A percentile compares a stretch with the other conserved stretches of the same genome.
These are phyloP conservation scores for Pseudochaenichthys georgianus DNA, from an alignment of 2,797 vertebrate species.

Conservation along the genomic window DNA sequence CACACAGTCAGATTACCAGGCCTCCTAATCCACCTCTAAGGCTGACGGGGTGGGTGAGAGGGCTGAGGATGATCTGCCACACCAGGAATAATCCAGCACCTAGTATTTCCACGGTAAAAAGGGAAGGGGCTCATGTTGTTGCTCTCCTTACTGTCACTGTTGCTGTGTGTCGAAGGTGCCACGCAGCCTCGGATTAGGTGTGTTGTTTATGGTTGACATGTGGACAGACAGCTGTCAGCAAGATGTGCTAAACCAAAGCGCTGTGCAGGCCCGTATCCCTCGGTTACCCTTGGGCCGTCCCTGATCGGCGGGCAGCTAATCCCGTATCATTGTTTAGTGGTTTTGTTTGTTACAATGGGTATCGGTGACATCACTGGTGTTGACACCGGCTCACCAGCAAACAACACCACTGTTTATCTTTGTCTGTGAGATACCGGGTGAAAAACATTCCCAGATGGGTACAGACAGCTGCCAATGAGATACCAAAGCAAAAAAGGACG, in stretches of 20 bases:
- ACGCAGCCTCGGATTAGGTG: conserved; percentile 75
- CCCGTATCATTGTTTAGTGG: conserved; percentile 71
- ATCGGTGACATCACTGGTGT: conserved; percentile 80
- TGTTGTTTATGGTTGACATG: conserved; percentile 70
- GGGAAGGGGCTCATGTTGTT: conserved; percentile 39
- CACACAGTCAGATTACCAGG: conserved; percentile 78
- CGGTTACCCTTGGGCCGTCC: conserved; percentile 63
- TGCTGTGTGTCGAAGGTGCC: conserved; percentile 63
- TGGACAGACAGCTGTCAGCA: conserved; percentile 71
- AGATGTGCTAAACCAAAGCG: conserved; percentile 52
- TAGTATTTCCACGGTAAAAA: too few species aligned
- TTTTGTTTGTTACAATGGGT: conserved; percentile 76
- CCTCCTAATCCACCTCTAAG: conserved; percentile 77
- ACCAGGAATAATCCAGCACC: conserved; percentile 78
- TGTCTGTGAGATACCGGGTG: conserved; percentile 63
- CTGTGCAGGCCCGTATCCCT: conserved; percentile 43
- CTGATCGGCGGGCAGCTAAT: conserved; percentile 63
- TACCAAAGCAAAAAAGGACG: conserved; percentile 70
- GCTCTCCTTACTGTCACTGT: conserved; percentile 60
- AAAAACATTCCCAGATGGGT: conserved; percentile 80
- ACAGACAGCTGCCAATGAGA: conserved; percentile 62
- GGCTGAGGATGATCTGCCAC: conserved; percentile 71
- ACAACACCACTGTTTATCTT: conserved; percentile 79
- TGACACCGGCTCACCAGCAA: conserved; percentile 73
- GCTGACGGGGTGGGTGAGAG: conserved; percentile 62